Conservation (phyloP, 2,797 vertebrate species). For the Anguilla marmorata region DNA sequence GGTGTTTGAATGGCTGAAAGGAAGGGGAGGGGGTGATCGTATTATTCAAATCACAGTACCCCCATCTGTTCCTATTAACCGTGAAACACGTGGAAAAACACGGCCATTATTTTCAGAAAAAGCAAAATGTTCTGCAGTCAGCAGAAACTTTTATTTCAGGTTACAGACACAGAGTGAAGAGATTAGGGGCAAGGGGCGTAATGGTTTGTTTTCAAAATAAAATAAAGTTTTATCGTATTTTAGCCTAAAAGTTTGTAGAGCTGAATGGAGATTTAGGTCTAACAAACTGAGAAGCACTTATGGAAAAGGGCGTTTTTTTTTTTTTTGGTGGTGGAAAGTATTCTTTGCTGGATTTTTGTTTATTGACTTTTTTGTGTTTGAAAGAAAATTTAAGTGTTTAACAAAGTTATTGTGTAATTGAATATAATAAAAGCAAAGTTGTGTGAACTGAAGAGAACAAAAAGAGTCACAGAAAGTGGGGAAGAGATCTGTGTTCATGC, state of each 20-base stretch:
- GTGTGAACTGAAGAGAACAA: neutral
- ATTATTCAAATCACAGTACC: slow-evolving; percentile 53
- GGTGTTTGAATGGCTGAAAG: slow-evolving; percentile 50
- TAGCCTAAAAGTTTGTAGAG: neutral
- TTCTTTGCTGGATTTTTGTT: neutral
- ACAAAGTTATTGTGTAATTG: neutral
- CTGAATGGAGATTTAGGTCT: neutral
- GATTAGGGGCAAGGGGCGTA: neutral
- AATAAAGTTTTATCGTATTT: neutral
- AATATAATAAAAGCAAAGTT: neutral
- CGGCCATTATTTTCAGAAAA: slow-evolving; percentile 52
- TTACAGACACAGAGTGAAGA: neutral
- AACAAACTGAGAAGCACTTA: neutral
- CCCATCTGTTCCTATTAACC: slow-evolving; percentile 41
- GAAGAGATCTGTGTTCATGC: neutral
- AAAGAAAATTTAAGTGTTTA: neutral
- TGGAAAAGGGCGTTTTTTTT: neutral
- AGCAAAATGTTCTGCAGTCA: slow-evolving; percentile 46
- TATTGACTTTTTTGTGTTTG: neutral
- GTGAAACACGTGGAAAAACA: slow-evolving; percentile 60
- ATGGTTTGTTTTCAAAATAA: neutral
- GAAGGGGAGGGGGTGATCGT: slow-evolving; percentile 55
- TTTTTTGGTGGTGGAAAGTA: neutral
- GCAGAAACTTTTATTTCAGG: slow-evolving; percentile 40
- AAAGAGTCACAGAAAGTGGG: neutral